Evolutionary conservation across 2,113 vertebrate species (phyloP), one percentile per base, ranked within the genome.

Genomic region (Arenaria interpres): DNA sequence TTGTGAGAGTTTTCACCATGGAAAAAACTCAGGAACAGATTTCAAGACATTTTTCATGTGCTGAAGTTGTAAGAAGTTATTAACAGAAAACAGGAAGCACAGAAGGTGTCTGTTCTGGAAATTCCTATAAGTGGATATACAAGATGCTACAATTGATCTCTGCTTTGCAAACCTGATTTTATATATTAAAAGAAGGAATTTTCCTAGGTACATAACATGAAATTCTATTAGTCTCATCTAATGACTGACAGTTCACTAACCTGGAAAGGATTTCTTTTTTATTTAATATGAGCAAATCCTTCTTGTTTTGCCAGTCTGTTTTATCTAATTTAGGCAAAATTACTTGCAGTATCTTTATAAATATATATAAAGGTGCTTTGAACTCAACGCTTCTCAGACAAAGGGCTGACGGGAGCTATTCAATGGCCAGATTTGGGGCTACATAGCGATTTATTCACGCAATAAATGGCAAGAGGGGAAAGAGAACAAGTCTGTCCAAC

Each of bases 391-490:
- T 63, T 77, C 63, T 30, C 51, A 25, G 72, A 9, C 1, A 1
- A 1, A 50, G 60, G 54, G 41, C 50, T 78, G 46, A 48, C 6
- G 2, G 39, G 48, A 68, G 37, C 14, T 30, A 4, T 23, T 62
- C 27, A 3, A 6, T 2, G 27, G 39, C 30, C 35, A 63, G 48
- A 56, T 24, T 25, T 46, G 57, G 66, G 50, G 60, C n/a, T 46
- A 3, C 32, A 7, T 12, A 24, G 72, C 3, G 3, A 10, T 56
- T 73, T 3, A 5, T 7, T 4, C 33, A 3, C 7, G 27, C 45
- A 53, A 4, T 3, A 20, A 69, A 62, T 2, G 50, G 76, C 51
- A 54, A 9, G 75, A 74, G 48, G 3, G 37, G 74, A 10, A 63
- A 43, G 45, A 56, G 62, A 59, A 50, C 16, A 13, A 18, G 27